These are phyloP conservation scores for Diarsia rubi DNA, from an alignment of 2,888 invertebrate species.

Conservation along the genomic window DNA sequence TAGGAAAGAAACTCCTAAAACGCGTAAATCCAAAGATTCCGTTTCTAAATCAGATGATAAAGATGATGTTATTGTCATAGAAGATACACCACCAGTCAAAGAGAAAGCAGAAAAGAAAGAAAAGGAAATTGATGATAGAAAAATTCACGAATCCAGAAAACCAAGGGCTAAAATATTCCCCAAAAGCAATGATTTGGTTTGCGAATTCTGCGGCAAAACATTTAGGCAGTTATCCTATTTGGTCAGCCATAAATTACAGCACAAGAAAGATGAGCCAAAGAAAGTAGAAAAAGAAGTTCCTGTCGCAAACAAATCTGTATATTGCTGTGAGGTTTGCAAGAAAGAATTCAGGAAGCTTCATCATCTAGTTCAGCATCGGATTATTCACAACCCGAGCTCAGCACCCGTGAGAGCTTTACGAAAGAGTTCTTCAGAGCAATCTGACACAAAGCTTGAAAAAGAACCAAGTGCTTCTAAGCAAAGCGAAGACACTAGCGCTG, in stretches of 20 bases:
- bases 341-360: constrained; percentile 88
- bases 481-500: constrained; percentile 83
- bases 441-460: constrained; percentile 75
- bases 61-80: constrained; percentile 80
- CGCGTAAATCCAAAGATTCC: constrained; percentile 78
- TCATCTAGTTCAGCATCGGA: constrained; percentile 87
- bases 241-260: constrained; percentile 84
- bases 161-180: constrained; percentile 63
- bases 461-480: constrained; percentile 71
- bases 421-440: constrained; percentile 83
- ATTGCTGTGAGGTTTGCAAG: constrained; percentile 86
- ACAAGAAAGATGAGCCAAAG: constrained; percentile 79
- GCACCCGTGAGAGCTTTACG: constrained; percentile 73
- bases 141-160: constrained; percentile 73
- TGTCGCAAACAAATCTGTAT: constrained; percentile 73
- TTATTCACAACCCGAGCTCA: constrained; percentile 81
- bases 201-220: constrained; percentile 87
- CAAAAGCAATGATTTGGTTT: constrained; percentile 76
- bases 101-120: constrained; percentile 66
- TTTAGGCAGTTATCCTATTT: constrained; percentile 88
- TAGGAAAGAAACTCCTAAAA: constrained; percentile 71
- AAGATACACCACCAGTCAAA: constrained; percentile 80
- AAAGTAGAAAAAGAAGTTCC: constrained; percentile 70
- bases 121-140: constrained; percentile 64
- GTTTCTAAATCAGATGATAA: constrained; percentile 70